Percentiles rank a stretch among this genome's conserved stretches.
Evolutionary conservation across 2,888 invertebrate species (phyloP).

Genomic region (Lypha dubia): DNA sequence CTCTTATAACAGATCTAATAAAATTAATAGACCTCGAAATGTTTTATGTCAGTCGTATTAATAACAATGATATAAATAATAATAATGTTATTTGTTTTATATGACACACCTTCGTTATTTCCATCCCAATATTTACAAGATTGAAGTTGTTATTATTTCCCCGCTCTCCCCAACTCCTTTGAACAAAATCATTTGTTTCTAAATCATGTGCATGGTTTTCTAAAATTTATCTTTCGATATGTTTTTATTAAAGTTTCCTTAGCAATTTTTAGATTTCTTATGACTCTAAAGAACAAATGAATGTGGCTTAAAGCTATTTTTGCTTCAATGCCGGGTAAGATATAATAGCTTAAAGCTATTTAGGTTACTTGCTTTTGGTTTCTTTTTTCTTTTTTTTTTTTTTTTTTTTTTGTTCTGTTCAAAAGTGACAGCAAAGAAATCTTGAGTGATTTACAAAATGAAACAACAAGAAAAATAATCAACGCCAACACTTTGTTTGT

Average conservation of each 20-base stretch:
- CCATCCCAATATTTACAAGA: conserved; percentile 44
- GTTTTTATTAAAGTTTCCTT: not conserved
- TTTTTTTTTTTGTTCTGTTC: not conserved
- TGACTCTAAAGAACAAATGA: conserved; percentile 3
- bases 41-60: conserved; percentile 65
- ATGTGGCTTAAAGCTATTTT: conserved; percentile 28
- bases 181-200: conserved; percentile 17
- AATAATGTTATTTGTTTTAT: conserved; percentile 42
- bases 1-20: conserved; percentile 23
- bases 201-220: conserved; percentile 27
- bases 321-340: conserved; percentile 11
- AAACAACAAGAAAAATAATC: not conserved
- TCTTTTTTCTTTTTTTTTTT: not conserved
- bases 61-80: conserved; percentile 56
- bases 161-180: not conserved
- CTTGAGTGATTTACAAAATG: conserved; percentile 30
- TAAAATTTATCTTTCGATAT: not conserved
- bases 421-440: conserved; percentile 25
- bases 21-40: conserved; percentile 72
- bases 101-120: conserved; percentile 53
- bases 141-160: conserved; percentile 37
- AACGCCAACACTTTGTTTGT: conserved; percentile 56
- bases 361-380: conserved; percentile 41
- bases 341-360: conserved; percentile 64
- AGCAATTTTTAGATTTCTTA: conserved; percentile 19